A percentile compares a stretch with the other conserved stretches of the same genome.
These are phyloP conservation scores for Oncorhynchus gorbuscha DNA, from an alignment of 2,113 vertebrate species.

Conservation along the genomic window DNA sequence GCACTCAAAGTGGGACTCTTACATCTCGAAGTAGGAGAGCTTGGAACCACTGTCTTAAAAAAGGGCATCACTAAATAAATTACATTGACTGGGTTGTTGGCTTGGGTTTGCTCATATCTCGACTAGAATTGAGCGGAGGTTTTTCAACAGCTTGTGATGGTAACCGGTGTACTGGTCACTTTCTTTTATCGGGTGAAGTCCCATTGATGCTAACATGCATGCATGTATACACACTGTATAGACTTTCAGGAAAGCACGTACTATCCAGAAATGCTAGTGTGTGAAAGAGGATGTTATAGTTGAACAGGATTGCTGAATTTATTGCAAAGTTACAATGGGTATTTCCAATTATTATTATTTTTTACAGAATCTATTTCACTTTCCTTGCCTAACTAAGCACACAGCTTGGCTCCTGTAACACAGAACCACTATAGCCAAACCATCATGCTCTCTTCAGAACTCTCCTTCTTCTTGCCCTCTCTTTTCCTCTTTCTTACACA, in stretches of 20 bases:
- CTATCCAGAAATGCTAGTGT: slow-evolving; percentile 19
- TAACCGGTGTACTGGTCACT: neutral
- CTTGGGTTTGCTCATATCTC: neutral
- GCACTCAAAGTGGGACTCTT: neutral
- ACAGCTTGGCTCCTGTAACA: neutral
- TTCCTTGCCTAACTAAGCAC: slow-evolving; percentile 44
- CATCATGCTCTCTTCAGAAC: neutral
- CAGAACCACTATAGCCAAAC: too few relatives aligned
- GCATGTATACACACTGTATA: neutral
- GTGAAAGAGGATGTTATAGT: slow-evolving; percentile 18
- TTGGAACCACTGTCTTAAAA: neutral
- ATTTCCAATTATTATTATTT: neutral
- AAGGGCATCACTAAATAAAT: too few relatives aligned
- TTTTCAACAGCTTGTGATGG: neutral
- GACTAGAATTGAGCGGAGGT: neutral
- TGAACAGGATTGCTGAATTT: slow-evolving; percentile 36
- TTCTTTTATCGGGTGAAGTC: neutral
- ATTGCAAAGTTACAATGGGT: slow-evolving; percentile 15
- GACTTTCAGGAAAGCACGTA: slow-evolving; percentile 3
- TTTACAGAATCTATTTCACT: neutral
- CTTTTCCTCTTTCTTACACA: neutral
- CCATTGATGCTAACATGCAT: neutral
- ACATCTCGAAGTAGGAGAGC: neutral
- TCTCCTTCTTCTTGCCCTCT: slow-evolving; percentile 10
- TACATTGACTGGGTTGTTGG: neutral